phyloP scores from a whole-genome alignment of 2,797 vertebrate species.

The Phalanger gymnotis region DNA sequence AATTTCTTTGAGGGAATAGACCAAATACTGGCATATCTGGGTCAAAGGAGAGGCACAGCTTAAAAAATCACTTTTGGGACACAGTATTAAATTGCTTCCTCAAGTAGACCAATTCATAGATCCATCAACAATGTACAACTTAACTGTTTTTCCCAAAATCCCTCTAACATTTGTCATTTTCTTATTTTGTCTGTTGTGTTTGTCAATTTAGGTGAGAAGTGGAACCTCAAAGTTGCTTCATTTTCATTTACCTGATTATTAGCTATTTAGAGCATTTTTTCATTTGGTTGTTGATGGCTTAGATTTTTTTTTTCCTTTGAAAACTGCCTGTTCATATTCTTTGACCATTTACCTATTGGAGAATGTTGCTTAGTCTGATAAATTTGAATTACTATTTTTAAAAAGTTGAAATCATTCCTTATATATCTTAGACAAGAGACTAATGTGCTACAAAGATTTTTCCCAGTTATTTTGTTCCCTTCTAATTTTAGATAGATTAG shows the following conservation, averaged over 20 bases:
- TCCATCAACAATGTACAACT: neutral
- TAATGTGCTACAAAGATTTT: neutral
- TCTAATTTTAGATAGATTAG: neutral
- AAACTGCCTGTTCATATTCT: neutral
- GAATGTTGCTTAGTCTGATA: neutral
- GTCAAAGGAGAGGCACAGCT: neutral
- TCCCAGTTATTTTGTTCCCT: neutral
- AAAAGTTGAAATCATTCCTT: neutral
- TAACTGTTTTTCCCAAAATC: neutral
- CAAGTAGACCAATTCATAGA: neutral
- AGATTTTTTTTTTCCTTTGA: neutral
- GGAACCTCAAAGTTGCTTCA: neutral
- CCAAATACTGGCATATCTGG: neutral
- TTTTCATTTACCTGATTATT: neutral
- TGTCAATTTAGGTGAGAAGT: neutral
- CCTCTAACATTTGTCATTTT: neutral
- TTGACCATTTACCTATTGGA: neutral
- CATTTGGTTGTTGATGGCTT: too few relatives aligned
- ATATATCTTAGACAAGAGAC: neutral
- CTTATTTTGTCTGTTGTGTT: neutral
- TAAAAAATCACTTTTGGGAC: neutral
- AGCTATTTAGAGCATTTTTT: neutral
- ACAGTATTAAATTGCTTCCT: neutral
- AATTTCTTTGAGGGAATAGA: too few relatives aligned
- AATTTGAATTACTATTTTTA: neutral